A percentile compares a stretch with the other conserved stretches of the same genome.
phyloP scores from a whole-genome alignment of 2,797 vertebrate genomes.

The Melanogrammus aeglefinus region DNA sequence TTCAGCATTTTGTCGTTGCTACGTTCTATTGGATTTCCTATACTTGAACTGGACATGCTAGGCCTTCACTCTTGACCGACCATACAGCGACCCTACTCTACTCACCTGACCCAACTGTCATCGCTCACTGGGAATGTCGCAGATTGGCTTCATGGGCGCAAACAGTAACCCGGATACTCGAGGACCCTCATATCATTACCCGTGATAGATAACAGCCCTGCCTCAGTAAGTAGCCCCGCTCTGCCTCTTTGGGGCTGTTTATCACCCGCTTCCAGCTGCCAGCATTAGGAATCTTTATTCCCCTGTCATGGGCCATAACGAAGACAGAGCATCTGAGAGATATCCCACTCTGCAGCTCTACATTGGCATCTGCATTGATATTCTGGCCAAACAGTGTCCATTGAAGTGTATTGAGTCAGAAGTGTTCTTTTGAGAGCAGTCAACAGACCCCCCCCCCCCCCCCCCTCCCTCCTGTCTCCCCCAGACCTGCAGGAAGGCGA shows the following conservation, averaged over 20 bases:
- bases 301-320: constrained; percentile 49
- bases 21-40: not conserved
- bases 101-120: constrained; percentile 9
- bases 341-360: constrained; percentile 26
- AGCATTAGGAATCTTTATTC: constrained; percentile 60
- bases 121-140: constrained; percentile 33
- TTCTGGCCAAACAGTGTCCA: constrained; percentile 35
- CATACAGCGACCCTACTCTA: not conserved
- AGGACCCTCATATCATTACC: constrained; percentile 47
- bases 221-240: constrained; percentile 45
- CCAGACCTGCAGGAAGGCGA: not conserved
- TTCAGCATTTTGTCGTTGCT: not conserved
- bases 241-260: constrained; percentile 45
- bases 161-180: constrained; percentile 38
- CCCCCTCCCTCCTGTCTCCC: not conserved
- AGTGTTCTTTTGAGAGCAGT: constrained; percentile 26
- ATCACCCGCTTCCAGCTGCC: constrained; percentile 63
- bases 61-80: not conserved
- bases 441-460: constrained; percentile 28
- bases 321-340: constrained; percentile 49
- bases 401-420: constrained; percentile 45
- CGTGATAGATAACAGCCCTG: constrained; percentile 53
- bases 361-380: constrained; percentile 44
- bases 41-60: not conserved
- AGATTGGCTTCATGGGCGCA: constrained; percentile 1